These are phyloP conservation scores for Idaea straminata DNA, from an alignment of 2,888 invertebrate genomes.

Conservation along the genomic window DNA sequence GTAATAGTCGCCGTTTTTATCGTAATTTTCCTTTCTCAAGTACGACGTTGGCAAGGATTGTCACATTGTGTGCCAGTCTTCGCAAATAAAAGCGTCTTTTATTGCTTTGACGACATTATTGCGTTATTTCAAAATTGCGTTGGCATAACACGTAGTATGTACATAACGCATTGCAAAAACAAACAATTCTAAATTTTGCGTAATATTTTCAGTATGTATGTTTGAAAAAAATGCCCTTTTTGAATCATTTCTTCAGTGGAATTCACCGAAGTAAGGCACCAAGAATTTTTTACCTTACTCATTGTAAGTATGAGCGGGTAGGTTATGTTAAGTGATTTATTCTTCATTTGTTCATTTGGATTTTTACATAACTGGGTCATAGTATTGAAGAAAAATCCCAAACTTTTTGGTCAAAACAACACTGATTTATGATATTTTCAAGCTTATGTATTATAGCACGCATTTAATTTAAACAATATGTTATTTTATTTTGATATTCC, in stretches of 20 bases:
- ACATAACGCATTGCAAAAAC: no score
- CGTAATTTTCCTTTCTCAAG: conserved; percentile 6
- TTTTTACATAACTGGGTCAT: background rate
- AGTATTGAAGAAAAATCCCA: background rate
- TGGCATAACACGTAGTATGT: no score
- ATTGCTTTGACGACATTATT: no score
- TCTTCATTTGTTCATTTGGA: background rate
- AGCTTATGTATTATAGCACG: background rate
- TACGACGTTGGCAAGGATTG: conserved; percentile 2
- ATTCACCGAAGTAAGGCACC: no score
- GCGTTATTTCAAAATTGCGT: no score
- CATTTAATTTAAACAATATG: background rate
- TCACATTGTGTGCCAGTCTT: conserved; percentile 4
- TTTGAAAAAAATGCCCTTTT: background rate
- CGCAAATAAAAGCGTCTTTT: no score
- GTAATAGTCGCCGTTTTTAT: conserved; percentile 6
- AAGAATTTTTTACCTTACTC: no score
- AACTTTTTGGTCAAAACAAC: background rate
- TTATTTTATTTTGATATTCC: background rate
- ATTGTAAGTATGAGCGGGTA: no score
- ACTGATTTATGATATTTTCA: background rate
- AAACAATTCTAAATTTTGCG: no score
- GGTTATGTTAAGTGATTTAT: no score
- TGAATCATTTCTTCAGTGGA: background rate
- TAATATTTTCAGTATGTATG: background rate